These are phyloP conservation scores for Drosophila nannoptera DNA, from an alignment of 1,140 invertebrate species.

Conservation along the genomic window DNA sequence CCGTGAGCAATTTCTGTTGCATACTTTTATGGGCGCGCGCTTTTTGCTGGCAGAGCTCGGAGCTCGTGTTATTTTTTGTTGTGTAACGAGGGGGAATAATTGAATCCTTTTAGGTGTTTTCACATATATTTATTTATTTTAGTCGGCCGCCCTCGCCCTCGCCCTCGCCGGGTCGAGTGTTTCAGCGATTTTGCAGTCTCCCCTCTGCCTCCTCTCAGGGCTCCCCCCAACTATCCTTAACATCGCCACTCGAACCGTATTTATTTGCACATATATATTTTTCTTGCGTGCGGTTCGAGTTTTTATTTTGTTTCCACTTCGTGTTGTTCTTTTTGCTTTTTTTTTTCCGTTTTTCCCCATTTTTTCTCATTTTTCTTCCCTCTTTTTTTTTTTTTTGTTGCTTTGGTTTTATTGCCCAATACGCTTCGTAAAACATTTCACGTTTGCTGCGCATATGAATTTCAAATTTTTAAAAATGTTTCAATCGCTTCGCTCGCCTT, in stretches of 20 bases:
- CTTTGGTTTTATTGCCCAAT: constrained; percentile 75
- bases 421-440: constrained; percentile 76
- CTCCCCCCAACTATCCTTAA: not conserved
- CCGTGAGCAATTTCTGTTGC: constrained; percentile 74
- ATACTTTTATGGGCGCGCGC: constrained; percentile 70
- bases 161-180: constrained; percentile 44
- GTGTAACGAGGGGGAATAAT: constrained; percentile 77
- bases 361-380: not conserved
- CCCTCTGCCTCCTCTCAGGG: not conserved
- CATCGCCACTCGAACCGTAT: constrained; percentile 9
- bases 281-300: constrained; percentile 35
- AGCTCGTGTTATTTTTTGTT: constrained; percentile 48
- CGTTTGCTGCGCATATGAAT: constrained; percentile 77
- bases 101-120: constrained; percentile 78
- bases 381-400: constrained; percentile 37
- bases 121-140: constrained; percentile 59
- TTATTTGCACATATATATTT: constrained; percentile 47
- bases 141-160: constrained; percentile 1
- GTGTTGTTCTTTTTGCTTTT: constrained; percentile 24
- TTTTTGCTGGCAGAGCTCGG: constrained; percentile 43
- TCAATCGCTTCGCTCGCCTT: constrained; percentile 57
- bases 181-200: constrained; percentile 41
- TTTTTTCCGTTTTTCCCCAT: not conserved
- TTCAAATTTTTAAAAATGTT: constrained; percentile 78
- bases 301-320: constrained; percentile 52